Conservation (phyloP, 2,113 vertebrate species). For the Picathartes gymnocephalus region DNA sequence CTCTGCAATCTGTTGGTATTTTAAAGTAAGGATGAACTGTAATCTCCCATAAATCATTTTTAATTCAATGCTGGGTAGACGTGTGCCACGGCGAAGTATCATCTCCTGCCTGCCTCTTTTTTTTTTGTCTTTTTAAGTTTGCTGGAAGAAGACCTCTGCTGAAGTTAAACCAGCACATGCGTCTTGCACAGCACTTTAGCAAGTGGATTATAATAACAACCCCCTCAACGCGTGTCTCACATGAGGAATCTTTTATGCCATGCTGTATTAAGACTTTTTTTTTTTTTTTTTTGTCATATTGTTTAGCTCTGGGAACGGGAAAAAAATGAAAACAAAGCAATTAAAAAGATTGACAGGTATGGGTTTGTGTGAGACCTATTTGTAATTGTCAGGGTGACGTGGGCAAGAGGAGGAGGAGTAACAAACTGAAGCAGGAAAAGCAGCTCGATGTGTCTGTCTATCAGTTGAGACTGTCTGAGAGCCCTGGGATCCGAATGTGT, state of each 20-base stretch:
- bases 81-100: constrained; percentile 1
- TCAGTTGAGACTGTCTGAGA: constrained; percentile 98
- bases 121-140: constrained; percentile 1
- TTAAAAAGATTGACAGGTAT: constrained; percentile 99
- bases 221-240: constrained; percentile 51
- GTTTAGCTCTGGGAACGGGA: constrained; percentile 68
- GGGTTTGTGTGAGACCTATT: constrained; percentile 87
- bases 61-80: neutral
- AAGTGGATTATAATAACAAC: constrained; percentile 55
- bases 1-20: constrained; percentile 38
- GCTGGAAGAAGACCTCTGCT: constrained; percentile 38
- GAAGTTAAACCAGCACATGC: constrained; percentile 58
- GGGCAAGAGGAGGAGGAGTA: constrained; percentile 91
- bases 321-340: constrained; percentile 82
- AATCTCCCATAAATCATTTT: constrained; percentile 38
- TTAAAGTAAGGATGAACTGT: constrained; percentile 24
- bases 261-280: constrained; percentile 72
- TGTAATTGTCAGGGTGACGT: constrained; percentile 99
- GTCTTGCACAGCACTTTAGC: constrained; percentile 48
- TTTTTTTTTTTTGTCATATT: constrained; percentile 78
- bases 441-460: constrained; percentile 99
- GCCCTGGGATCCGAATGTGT: constrained; percentile 90
- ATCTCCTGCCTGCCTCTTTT: neutral
- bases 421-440: constrained; percentile 92
- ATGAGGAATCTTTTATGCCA: constrained; percentile 62